phyloP scores from a whole-genome alignment of 35 echinoderm and acorn worm genomes.

The Hemicentrotus pulcherrimus region DNA sequence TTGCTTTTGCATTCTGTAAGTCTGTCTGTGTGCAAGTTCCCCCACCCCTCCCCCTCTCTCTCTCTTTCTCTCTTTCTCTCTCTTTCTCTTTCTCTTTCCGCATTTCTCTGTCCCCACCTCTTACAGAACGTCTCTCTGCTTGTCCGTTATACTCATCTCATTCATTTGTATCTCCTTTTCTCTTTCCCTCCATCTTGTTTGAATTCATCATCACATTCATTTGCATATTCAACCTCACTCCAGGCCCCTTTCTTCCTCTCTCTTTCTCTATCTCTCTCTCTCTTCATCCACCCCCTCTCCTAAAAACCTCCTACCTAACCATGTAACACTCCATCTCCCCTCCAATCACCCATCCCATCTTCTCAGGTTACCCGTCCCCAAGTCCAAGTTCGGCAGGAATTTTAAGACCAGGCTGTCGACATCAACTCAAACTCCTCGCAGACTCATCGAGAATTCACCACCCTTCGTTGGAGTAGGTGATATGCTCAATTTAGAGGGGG shows the following conservation, averaged over 20 bases:
- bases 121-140: background rate
- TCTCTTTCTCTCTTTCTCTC: background rate
- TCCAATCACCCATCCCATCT: background rate
- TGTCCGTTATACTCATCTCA: background rate
- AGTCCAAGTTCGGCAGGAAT: constrained; percentile 4
- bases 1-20: background rate
- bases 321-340: background rate
- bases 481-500: constrained; percentile 30
- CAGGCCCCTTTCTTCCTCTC: background rate
- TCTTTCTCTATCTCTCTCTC: background rate
- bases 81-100: background rate
- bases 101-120: background rate
- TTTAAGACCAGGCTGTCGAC: constrained; percentile 30
- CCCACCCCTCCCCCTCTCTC: too few relatives aligned
- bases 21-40: background rate
- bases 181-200: background rate
- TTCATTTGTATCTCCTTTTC: background rate
- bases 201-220: too few relatives aligned
- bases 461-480: background rate
- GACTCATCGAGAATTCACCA: background rate
- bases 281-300: background rate
- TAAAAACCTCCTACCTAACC: too few relatives aligned
- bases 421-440: constrained; percentile 31
- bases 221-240: too few relatives aligned
- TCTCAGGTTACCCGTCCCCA: constrained; percentile 15